Evolutionary conservation across 1,140 invertebrate genomes (phyloP), one percentile per base, ranked within the genome.

Genomic region (Trachymyrmex septentrionalis): DNA sequence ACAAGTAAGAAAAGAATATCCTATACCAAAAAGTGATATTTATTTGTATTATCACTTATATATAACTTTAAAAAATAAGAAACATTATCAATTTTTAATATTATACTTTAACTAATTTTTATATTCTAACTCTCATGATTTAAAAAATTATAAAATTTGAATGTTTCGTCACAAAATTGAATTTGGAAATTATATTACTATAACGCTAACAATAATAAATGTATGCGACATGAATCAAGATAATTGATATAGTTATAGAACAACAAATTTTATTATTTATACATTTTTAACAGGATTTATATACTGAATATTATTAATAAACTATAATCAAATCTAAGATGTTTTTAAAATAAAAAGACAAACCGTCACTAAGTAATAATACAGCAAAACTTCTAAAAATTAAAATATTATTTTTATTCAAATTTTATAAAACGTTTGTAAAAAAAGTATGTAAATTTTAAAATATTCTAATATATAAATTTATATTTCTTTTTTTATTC

Each of bases 11-110:
- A 16, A 30, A n/a, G 2, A 53, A 7, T 38, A n/a, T 0, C 1
- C 24, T 30, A 71, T 14, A 27, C 6, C 2, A 24, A 72, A 10
- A 55, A 71, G 2, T n/a, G 9, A 72, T 53, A 53, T 53, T 30
- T 24, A 71, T 24, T 69, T 21, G 19, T 66, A 66, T 67, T 67
- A 44, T 14, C 21, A 67, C 10, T 38, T 66, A 66, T 30, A 66
- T 30, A 63, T 16, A 38, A 12, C 2, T 67, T 44, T 67, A 64
- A 67, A 44, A 48, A 67, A 63, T 14, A 71, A 69, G 10, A 69
- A 24, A 0, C 38, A 69, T 69, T 69, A 7, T 69, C 48, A 44
- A 48, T 48, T 48, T 48, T 48, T 48, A 12, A 48, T 48, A 48
- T 14, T 48, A 34, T 34, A 48, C 12, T 48, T 48, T 16, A 50